phyloP scores from a whole-genome alignment of 1,140 invertebrate species.

The Drosophila albomicans region DNA sequence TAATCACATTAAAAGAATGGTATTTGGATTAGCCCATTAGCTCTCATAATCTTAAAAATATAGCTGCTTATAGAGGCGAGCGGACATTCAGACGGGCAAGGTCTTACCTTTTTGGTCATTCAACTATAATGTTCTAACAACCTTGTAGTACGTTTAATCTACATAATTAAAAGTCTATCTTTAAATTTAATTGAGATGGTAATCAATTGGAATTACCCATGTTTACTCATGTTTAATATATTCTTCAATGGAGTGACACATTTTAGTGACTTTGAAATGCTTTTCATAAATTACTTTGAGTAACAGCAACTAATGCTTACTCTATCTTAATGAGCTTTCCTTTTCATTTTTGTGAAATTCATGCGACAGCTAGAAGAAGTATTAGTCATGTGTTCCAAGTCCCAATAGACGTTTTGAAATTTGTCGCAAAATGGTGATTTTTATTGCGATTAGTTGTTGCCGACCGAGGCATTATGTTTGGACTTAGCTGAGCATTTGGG shows the following conservation, averaged over 20 bases:
- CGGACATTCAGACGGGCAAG: no score
- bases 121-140: no score
- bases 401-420: slow-evolving; percentile 4
- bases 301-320: not conserved
- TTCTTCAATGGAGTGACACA: not conserved
- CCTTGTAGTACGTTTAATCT: not conserved
- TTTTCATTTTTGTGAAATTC: slow-evolving; percentile 21
- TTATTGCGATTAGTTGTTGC: slow-evolving; percentile 10
- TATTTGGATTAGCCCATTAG: not conserved
- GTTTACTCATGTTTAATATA: not conserved
- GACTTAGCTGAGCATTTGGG: not conserved
- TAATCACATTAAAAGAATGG: no score
- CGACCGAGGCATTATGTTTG: not conserved
- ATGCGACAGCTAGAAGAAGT: no score
- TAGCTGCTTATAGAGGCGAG: no score
- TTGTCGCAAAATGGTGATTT: slow-evolving; percentile 1
- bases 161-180: not conserved
- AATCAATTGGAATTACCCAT: not conserved
- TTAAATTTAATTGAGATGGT: not conserved
- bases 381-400: slow-evolving; percentile 27
- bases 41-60: not conserved
- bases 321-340: not conserved
- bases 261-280: not conserved
- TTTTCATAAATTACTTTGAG: not conserved
- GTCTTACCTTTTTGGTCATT: no score